Evolutionary conservation across 2,113 vertebrate genomes (phyloP).

Genomic region (Procapra przewalskii): DNA sequence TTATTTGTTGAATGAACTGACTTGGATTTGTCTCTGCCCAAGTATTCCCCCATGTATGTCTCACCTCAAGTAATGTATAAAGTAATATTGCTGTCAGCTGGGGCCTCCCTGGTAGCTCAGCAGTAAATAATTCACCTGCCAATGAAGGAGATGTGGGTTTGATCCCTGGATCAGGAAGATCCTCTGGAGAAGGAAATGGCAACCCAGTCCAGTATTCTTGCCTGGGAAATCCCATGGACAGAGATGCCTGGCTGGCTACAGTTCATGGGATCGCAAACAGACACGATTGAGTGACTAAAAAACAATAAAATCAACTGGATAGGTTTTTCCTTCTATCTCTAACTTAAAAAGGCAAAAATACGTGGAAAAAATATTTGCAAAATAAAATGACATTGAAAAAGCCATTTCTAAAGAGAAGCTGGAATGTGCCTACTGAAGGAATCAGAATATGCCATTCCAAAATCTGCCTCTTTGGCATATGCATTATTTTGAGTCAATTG

Average conservation of each 20-base stretch:
- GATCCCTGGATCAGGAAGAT: not conserved
- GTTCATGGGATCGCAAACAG: not conserved
- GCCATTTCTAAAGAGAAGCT: not conserved
- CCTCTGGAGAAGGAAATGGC: not conserved
- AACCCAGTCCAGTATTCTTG: not conserved
- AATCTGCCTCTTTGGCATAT: not conserved
- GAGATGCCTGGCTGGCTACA: not conserved
- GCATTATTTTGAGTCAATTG: not conserved
- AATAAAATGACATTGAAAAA: not conserved
- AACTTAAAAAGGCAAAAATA: constrained; percentile 33
- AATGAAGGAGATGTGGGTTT: not conserved
- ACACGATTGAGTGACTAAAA: not conserved
- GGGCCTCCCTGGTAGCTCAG: not conserved
- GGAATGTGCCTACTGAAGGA: not conserved
- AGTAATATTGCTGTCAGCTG: not conserved
- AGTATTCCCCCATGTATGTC: not conserved
- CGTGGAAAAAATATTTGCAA: not conserved
- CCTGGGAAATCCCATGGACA: not conserved
- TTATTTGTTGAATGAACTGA: not conserved
- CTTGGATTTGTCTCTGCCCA: not conserved
- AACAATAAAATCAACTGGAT: not conserved
- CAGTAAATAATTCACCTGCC: not conserved
- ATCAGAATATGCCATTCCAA: not conserved
- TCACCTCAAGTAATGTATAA: not conserved
- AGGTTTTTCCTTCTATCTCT: not conserved